A percentile compares a stretch with the other conserved stretches of the same genome.
Evolutionary conservation across 2,888 invertebrate genomes (phyloP).

Genomic region (Noctua fimbriata): DNA sequence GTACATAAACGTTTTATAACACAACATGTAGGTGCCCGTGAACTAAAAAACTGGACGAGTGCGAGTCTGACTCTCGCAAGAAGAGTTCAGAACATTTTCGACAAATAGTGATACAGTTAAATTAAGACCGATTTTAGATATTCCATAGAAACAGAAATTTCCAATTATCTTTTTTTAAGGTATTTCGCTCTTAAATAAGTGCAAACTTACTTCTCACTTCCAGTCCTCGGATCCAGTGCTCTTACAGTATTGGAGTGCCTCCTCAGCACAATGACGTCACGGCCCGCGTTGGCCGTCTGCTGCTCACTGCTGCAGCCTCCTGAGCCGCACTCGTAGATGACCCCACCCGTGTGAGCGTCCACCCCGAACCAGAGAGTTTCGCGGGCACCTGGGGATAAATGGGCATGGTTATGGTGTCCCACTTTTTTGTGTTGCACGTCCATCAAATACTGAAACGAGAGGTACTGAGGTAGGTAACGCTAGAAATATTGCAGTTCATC

Average conservation of each 20-base stretch:
- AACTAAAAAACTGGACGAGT: not conserved
- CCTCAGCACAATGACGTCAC: conserved; percentile 93
- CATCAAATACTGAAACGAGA: not conserved
- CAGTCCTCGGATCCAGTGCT: conserved; percentile 96
- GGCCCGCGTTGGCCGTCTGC: conserved; percentile 82
- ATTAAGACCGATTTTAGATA: too few relatives aligned
- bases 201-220: conserved; percentile 93
- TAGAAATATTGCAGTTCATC: not conserved
- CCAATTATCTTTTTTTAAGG: too few relatives aligned
- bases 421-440: not conserved
- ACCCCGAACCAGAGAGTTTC: conserved; percentile 96
- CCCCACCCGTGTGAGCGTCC: conserved; percentile 93
- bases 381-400: conserved; percentile 92
- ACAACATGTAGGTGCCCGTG: too few relatives aligned
- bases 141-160: too few relatives aligned
- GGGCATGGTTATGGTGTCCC: not conserved
- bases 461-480: not conserved
- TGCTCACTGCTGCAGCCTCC: conserved; percentile 94
- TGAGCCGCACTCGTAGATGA: conserved; percentile 94
- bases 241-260: conserved; percentile 96
- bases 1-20: too few relatives aligned
- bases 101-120: too few relatives aligned
- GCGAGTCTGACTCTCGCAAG: too few relatives aligned
- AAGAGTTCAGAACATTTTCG: too few relatives aligned
- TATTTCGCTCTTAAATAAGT: not conserved